Conservation (phyloP, 1,140 invertebrate species). For the Babylonia areolata region DNA sequence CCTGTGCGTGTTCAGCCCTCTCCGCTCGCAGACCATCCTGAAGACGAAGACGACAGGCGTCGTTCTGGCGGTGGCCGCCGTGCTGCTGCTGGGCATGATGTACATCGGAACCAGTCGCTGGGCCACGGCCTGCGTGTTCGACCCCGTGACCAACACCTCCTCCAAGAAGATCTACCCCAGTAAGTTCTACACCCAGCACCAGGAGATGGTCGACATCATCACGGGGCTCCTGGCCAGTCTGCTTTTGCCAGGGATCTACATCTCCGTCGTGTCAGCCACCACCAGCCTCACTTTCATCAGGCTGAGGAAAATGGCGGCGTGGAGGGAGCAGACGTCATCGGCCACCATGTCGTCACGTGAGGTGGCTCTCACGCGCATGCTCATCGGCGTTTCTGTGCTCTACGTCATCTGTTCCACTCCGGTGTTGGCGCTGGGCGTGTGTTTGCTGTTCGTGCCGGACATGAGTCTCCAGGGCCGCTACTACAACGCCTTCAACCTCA, state of each 20-base stretch:
- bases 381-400: slow-evolving; percentile 1
- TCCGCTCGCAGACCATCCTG: slow-evolving; percentile 3
- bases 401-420: slow-evolving; percentile 18
- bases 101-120: background rate
- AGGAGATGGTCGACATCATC: background rate
- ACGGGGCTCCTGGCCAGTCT: background rate
- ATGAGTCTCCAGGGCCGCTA: background rate
- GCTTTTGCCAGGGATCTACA: background rate
- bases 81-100: background rate
- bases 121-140: background rate
- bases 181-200: background rate
- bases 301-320: background rate
- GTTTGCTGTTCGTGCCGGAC: background rate
- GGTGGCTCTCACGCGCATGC: background rate
- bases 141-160: background rate
- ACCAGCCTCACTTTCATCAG: background rate
- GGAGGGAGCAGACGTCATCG: slow-evolving; percentile 8
- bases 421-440: background rate
- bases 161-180: background rate
- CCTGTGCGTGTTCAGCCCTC: slow-evolving; percentile 8
- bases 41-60: background rate
- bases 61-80: background rate
- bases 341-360: background rate
- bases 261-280: background rate
- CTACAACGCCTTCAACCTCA: background rate